Base-by-base conservation (phyloP, 1,140 invertebrate species). In the Drosophila santomea region DNA sequence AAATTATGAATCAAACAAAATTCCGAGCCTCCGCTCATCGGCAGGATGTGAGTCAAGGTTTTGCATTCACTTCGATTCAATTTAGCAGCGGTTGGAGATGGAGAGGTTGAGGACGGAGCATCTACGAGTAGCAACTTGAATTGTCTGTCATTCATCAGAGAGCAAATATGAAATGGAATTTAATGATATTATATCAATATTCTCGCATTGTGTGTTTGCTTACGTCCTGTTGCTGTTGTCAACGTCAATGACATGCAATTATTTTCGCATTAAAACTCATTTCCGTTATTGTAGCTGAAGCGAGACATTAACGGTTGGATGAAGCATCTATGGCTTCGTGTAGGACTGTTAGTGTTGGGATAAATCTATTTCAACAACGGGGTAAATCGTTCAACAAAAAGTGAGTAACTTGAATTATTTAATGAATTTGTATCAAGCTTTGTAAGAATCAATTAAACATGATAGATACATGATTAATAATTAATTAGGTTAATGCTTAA, bases 251-350 rank as follows among this genome's bases (percentile, higher is more conserved):
- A 88, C 69, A 82, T 83, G 83, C 82, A 88, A 86, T 86, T 86
- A 86, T 86, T 76, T 86, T 78, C 75, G 47, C 64, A 88, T 86
- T 88, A 88, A 85, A 86, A 79, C 71, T 55, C 83, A 82, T 86
- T 86, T 78, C 66, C 82, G 66, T 79, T 76, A 73, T 82, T 82
- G 83, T 79, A 79, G 78, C 74, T 78, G 78, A 78, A 75, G 74
- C 66, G 62, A 79, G 51, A 61, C 76, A 76, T 83, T 84, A 84
- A 83, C 66, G 64, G 64, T 62, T 71, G 68, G 64, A 1, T 72
- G 68, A 28, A 79, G 74, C 62, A 72, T 86, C 82, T 86, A 86
- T 81, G 73, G 52, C 20, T 47, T 56, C 36, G 10, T 35, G 25
- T 23, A 10, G 17, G 20, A 43, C 28, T 36, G 50, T 52, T 20